Conservation (phyloP, 2,888 invertebrate genomes). For the Cylindroiulus punctatus region DNA sequence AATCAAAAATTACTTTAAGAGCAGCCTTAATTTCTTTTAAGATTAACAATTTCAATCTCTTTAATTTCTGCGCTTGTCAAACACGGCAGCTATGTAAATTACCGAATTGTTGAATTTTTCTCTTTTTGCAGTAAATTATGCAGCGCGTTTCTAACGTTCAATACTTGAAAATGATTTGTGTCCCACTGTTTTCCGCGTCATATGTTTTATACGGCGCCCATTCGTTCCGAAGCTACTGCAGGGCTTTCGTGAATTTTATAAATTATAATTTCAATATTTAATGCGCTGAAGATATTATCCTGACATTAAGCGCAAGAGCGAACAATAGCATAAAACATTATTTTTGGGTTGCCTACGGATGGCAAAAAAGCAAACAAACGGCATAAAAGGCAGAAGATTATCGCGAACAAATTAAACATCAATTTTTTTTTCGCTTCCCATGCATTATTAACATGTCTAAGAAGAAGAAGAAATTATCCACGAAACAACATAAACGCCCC, state of each 20-base stretch:
- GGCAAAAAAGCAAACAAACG: constrained; percentile 19
- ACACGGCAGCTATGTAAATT: too few species aligned
- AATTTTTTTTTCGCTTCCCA: neutral
- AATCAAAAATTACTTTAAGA: too few species aligned
- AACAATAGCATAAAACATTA: neutral
- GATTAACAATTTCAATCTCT: too few species aligned
- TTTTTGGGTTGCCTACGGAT: neutral
- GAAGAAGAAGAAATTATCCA: neutral
- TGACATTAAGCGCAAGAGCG: neutral
- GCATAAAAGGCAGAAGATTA: constrained; percentile 13
- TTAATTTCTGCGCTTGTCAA: too few species aligned
- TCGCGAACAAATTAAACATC: constrained; percentile 9
- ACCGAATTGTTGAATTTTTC: too few species aligned
- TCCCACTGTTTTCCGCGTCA: neutral
- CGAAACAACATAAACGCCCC: neutral
- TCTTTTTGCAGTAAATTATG: too few species aligned
- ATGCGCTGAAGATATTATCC: constrained; percentile 16
- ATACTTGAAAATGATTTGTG: constrained; percentile 8
- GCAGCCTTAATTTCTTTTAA: too few species aligned
- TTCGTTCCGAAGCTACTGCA: neutral
- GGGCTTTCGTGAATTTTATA: neutral
- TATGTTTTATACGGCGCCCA: neutral
- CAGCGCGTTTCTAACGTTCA: neutral
- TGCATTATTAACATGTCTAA: neutral
- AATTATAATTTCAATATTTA: constrained; percentile 30